These are phyloP conservation scores for Dreissena rostriformis DNA, from an alignment of 1,140 invertebrate species.

Conservation along the genomic window DNA sequence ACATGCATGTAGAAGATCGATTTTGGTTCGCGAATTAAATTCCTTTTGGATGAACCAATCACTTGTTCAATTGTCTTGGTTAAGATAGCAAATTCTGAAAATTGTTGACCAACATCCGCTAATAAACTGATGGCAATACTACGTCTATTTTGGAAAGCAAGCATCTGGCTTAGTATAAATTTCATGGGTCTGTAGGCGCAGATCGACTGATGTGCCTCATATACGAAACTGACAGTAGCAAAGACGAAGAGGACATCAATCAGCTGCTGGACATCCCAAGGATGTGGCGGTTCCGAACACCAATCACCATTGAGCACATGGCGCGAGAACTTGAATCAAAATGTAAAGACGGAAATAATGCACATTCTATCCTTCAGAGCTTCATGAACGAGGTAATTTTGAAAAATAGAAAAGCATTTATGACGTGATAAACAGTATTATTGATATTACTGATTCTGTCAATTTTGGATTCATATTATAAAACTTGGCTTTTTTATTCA, in stretches of 20 bases:
- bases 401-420: no score
- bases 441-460: no score
- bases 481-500: no score
- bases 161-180: background rate
- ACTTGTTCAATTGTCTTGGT: no score
- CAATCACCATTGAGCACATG: conserved; percentile 62
- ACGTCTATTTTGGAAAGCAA: background rate
- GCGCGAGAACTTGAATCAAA: conserved; percentile 41
- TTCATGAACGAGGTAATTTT: conserved; percentile 63
- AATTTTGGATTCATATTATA: no score
- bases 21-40: no score
- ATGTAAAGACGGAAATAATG: conserved; percentile 1
- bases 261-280: conserved; percentile 44
- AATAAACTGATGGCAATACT: no score
- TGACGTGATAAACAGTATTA: no score
- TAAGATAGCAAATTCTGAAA: no score
- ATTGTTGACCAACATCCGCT: no score
- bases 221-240: conserved; percentile 62
- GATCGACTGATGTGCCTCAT: conserved; percentile 61
- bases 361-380: conserved; percentile 52
- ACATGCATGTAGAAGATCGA: no score
- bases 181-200: conserved; percentile 42
- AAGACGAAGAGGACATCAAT: background rate
- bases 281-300: conserved; percentile 62
- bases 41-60: no score